phyloP scores from a whole-genome alignment of 1,140 invertebrate species.

The Halesus radiatus region DNA sequence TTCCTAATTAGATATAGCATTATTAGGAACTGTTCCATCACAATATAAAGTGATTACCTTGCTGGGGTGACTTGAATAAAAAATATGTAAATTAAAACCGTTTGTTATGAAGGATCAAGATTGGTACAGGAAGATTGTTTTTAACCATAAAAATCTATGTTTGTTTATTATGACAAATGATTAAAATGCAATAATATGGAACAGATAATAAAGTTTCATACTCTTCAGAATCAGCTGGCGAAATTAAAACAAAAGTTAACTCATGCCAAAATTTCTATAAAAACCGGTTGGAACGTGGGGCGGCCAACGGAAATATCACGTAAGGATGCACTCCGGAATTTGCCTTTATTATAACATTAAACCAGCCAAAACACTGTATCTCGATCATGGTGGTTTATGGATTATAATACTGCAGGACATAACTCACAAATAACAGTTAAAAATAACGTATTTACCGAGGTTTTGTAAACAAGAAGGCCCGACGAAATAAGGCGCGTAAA shows the following conservation, averaged over 20 bases:
- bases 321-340: not conserved
- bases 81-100: no score
- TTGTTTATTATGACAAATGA: no score
- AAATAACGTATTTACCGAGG: not conserved
- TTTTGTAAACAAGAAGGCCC: slow-evolving; percentile 12
- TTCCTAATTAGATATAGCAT: no score
- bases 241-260: slow-evolving; percentile 1
- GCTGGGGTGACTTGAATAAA: no score
- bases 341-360: not conserved
- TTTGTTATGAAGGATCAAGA: no score
- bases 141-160: no score
- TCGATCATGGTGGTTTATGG: not conserved
- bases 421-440: not conserved
- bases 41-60: no score
- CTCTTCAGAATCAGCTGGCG: not conserved
- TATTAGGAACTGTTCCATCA: no score
- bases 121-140: no score
- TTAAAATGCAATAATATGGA: no score
- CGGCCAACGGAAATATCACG: not conserved
- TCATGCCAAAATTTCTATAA: slow-evolving; percentile 7
- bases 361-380: not conserved
- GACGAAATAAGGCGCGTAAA: slow-evolving; percentile 29
- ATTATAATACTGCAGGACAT: not conserved
- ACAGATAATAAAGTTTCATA: no score
- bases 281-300: slow-evolving; percentile 11